Percentiles rank a stretch among this genome's conserved stretches.
phyloP scores from a whole-genome alignment of 2,888 invertebrate species.

The Drosophila meridiana region DNA sequence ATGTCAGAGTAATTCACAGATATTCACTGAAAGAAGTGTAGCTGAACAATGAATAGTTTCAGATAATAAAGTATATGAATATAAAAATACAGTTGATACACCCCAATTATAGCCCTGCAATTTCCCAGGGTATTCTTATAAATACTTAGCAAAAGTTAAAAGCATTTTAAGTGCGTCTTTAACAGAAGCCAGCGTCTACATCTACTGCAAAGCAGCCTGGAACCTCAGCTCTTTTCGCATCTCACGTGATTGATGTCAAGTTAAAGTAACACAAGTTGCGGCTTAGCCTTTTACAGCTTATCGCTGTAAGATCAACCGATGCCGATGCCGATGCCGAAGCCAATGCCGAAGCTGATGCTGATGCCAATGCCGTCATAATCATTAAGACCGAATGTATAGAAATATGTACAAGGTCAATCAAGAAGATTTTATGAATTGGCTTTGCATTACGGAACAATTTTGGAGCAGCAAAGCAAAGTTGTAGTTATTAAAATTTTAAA shows the following conservation, averaged over 20 bases:
- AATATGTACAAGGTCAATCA: conserved; percentile 37
- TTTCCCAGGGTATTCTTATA: conserved; percentile 19
- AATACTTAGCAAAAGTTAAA: conserved; percentile 64
- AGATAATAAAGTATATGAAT: background rate
- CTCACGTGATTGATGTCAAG: conserved; percentile 68
- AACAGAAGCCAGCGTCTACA: conserved; percentile 59
- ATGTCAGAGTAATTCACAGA: background rate
- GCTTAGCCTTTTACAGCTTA: conserved; percentile 49
- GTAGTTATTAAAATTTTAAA: background rate
- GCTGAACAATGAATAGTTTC: background rate
- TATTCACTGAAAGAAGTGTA: background rate
- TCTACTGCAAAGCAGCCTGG: conserved; percentile 12
- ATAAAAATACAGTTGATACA: background rate
- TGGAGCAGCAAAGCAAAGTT: background rate
- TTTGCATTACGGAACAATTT: conserved; percentile 2
- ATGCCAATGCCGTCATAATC: conserved; percentile 32
- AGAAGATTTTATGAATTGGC: background rate
- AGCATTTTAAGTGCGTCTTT: conserved; percentile 74
- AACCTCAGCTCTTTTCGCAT: conserved; percentile 18
- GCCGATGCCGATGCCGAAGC: conserved; percentile 33
- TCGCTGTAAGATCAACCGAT: conserved; percentile 47
- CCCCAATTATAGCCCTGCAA: background rate
- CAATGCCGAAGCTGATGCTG: conserved; percentile 39
- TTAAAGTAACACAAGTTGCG: conserved; percentile 66
- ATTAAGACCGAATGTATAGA: conserved; percentile 40